These are phyloP conservation scores for Alentia gelatinosa DNA, from an alignment of 2,888 invertebrate genomes.

Conservation along the genomic window DNA sequence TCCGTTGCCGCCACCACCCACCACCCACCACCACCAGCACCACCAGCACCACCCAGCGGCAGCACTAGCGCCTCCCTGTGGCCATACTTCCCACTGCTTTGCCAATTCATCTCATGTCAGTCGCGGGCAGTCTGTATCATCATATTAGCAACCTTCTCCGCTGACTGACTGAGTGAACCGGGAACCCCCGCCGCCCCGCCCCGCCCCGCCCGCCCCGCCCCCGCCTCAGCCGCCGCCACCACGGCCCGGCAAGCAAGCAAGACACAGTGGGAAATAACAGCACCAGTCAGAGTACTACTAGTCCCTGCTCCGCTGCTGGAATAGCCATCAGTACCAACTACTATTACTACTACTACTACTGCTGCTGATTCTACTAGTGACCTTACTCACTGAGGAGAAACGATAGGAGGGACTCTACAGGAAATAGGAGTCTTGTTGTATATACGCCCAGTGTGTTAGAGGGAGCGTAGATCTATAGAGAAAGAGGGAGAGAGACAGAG, in stretches of 20 bases:
- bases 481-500: too few relatives aligned
- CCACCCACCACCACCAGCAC: not conserved
- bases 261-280: not conserved
- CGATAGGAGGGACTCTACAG: not conserved
- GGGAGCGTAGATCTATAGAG: too few relatives aligned
- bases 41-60: not conserved
- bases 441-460: not conserved
- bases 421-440: not conserved
- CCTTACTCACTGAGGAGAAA: not conserved
- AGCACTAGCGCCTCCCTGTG: not conserved
- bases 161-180: conserved; percentile 6
- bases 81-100: not conserved
- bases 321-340: not conserved
- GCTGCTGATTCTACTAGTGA: not conserved
- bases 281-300: not conserved
- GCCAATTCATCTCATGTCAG: not conserved
- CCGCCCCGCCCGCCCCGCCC: not conserved
- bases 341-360: not conserved
- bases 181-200: not conserved
- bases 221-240: not conserved
- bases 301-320: not conserved
- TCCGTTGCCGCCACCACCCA: too few relatives aligned
- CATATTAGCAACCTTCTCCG: conserved; percentile 14
- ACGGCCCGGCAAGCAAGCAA: not conserved
- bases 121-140: not conserved